Percentiles rank a stretch among this genome's conserved stretches.
Evolutionary conservation across 2,797 vertebrate species (phyloP).

Genomic region (Philypnodon macrostomus): DNA sequence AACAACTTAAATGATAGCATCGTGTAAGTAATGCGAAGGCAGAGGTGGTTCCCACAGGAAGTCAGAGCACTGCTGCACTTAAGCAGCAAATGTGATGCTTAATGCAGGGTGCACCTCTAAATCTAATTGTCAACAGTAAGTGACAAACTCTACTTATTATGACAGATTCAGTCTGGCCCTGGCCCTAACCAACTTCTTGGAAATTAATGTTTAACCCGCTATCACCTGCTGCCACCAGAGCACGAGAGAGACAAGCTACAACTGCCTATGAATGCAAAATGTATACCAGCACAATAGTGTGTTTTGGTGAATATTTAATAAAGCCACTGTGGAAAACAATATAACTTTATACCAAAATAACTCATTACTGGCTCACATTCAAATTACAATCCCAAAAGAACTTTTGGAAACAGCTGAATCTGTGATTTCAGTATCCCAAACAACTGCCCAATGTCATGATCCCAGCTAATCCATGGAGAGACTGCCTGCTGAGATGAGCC

Average conservation of each 20-base stretch:
- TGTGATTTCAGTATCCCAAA: conserved; percentile 39
- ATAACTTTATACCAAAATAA: no score
- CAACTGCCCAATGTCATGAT: conserved; percentile 48
- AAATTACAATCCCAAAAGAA: no score
- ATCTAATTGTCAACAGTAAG: not conserved
- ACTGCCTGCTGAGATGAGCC: conserved; percentile 42
- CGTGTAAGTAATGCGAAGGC: conserved; percentile 41
- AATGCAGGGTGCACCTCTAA: conserved; percentile 19
- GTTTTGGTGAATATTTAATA: no score
- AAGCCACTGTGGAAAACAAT: no score
- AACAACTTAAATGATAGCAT: conserved; percentile 15
- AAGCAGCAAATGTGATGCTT: conserved; percentile 26
- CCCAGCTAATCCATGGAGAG: conserved; percentile 45
- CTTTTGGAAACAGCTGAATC: conserved; percentile 15
- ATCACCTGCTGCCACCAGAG: conserved; percentile 2
- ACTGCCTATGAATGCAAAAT: not conserved
- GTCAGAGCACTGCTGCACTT: conserved; percentile 38
- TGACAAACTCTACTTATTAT: conserved; percentile 2
- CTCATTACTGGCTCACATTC: no score
- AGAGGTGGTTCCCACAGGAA: conserved; percentile 66
- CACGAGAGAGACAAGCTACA: not conserved
- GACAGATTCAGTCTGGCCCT: not conserved
- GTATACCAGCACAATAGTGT: not conserved
- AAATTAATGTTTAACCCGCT: conserved; percentile 1
- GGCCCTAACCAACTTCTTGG: conserved; percentile 3